Conservation (phyloP, 1,140 invertebrate species). For the Fopius arisanus region DNA sequence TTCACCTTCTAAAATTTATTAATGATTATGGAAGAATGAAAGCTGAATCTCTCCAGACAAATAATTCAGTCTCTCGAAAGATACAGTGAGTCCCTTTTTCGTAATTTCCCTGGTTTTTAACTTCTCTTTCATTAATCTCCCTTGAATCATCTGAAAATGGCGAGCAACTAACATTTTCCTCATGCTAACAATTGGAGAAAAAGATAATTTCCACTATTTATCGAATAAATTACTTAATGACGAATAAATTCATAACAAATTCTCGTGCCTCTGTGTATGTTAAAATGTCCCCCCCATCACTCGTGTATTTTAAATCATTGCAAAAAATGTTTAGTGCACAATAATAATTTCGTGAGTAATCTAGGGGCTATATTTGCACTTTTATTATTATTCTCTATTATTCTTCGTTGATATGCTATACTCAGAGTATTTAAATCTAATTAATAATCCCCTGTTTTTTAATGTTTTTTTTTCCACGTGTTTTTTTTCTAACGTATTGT, state of each 20-base stretch:
- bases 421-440: neutral
- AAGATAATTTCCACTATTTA: neutral
- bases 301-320: conserved; percentile 4
- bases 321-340: conserved; percentile 18
- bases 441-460: conserved; percentile 1
- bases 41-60: neutral
- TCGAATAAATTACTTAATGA: neutral
- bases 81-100: neutral
- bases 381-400: conserved; percentile 21
- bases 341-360: neutral
- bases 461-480: neutral
- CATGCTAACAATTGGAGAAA: neutral
- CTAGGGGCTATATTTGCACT: conserved; percentile 10
- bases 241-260: conserved; percentile 20
- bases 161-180: neutral
- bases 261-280: conserved; percentile 14
- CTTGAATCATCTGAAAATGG: neutral
- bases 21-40: neutral
- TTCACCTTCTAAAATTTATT: neutral
- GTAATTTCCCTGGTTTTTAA: neutral
- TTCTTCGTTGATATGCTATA: conserved; percentile 27
- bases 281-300: neutral
- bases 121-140: neutral
- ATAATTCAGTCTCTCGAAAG: neutral
- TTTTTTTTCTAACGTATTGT: conserved; percentile 12